These are phyloP conservation scores for Neolamprologus sp. DNA, from an alignment of 2,113 vertebrate species.

Conservation along the genomic window DNA sequence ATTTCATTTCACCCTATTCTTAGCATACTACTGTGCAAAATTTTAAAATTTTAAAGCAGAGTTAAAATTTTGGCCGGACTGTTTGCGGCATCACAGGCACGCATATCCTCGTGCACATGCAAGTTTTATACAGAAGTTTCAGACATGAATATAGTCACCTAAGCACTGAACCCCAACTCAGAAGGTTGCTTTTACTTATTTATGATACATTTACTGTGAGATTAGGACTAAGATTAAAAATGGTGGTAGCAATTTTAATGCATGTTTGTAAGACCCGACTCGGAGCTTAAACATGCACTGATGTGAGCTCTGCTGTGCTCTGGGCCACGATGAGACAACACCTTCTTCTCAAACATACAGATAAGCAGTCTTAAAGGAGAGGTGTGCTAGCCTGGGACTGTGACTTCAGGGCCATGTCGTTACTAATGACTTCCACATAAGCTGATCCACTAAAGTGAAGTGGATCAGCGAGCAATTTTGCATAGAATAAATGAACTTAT, in stretches of 20 bases:
- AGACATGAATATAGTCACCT: not conserved
- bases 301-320: not conserved
- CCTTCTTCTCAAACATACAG: conserved; percentile 17
- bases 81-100: not conserved
- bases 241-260: not conserved
- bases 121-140: not conserved
- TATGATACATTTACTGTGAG: not conserved
- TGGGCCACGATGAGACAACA: not conserved
- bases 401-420: not conserved
- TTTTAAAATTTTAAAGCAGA: not conserved
- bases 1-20: not conserved
- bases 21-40: not conserved
- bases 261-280: not conserved
- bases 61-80: not conserved
- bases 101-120: not conserved
- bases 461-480: not conserved
- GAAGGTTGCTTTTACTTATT: not conserved
- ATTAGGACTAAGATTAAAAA: not conserved
- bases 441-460: not conserved
- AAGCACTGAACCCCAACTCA: not conserved
- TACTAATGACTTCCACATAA: not conserved
- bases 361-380: not conserved
- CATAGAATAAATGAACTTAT: not conserved
- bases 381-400: not conserved
- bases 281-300: not conserved